phyloP scores from a whole-genome alignment of 1,140 invertebrate species.

The Drosophila oshimai region DNA sequence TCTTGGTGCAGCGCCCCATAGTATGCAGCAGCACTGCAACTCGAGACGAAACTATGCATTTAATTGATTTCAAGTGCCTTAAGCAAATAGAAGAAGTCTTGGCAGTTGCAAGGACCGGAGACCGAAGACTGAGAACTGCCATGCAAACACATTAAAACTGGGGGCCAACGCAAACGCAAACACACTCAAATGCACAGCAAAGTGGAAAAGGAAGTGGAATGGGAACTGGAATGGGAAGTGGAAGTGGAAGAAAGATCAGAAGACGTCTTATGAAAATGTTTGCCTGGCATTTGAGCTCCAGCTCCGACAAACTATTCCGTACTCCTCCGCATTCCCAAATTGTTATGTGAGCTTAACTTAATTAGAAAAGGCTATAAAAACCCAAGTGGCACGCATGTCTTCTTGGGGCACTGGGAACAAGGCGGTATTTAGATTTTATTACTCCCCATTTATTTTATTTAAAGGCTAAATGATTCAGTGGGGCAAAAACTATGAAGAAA shows the following conservation, averaged over 20 bases:
- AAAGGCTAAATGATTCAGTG: constrained; percentile 12
- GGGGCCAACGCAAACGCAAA: neutral
- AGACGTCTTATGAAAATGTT: constrained; percentile 31
- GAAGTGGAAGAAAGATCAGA: constrained; percentile 2
- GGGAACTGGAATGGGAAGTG: too few relatives aligned
- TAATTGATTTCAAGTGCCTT: constrained; percentile 75
- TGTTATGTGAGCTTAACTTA: constrained; percentile 44
- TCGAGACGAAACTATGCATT: constrained; percentile 77
- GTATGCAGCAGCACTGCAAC: constrained; percentile 55
- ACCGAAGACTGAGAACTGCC: too few relatives aligned
- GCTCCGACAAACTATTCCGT: constrained; percentile 23
- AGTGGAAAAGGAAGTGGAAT: too few relatives aligned
- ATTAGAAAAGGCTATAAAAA: constrained; percentile 37
- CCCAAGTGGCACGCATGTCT: constrained; percentile 8
- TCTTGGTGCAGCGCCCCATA: constrained; percentile 31
- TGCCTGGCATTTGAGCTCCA: constrained; percentile 37
- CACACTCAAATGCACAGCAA: too few relatives aligned
- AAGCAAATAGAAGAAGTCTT: constrained; percentile 44
- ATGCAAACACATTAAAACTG: constrained; percentile 12
- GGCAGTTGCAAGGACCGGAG: neutral
- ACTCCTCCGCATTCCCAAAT: neutral
- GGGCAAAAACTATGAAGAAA: neutral
- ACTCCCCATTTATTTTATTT: neutral
- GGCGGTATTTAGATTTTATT: constrained; percentile 33
- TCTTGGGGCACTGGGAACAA: neutral